Conservation (phyloP, 53 echinoderm and acorn worm genomes). For the Henricia sp. region DNA sequence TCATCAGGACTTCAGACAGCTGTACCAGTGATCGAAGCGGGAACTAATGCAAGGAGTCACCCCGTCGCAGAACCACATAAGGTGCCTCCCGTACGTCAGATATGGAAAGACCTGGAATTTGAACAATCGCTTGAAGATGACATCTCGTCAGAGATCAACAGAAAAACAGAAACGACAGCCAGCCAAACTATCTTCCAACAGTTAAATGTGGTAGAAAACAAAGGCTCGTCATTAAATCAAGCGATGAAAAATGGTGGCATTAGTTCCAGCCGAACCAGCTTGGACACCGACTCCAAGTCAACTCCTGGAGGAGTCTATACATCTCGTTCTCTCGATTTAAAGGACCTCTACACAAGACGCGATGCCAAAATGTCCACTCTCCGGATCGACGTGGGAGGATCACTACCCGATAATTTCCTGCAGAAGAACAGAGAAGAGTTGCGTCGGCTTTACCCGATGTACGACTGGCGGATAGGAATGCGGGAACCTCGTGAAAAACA, state of each 20-base stretch:
- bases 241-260: neutral
- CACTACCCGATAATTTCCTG: conserved; percentile 76
- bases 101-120: neutral
- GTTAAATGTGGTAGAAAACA: neutral
- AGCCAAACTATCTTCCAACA: too few relatives aligned
- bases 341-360: conserved; percentile 66
- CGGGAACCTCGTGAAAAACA: neutral
- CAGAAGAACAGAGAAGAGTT: conserved; percentile 62
- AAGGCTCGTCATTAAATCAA: neutral
- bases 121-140: neutral
- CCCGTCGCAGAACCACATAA: neutral
- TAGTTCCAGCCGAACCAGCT: neutral
- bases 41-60: neutral
- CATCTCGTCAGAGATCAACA: neutral
- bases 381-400: conserved; percentile 43
- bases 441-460: conserved; percentile 88
- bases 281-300: neutral
- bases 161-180: neutral
- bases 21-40: neutral
- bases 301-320: neutral
- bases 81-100: neutral
- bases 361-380: conserved; percentile 67
- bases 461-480: conserved; percentile 71
- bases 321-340: conserved; percentile 40
- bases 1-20: neutral